phyloP scores from a whole-genome alignment of 2,113 vertebrate genomes.

The Copsychus sechellarum region DNA sequence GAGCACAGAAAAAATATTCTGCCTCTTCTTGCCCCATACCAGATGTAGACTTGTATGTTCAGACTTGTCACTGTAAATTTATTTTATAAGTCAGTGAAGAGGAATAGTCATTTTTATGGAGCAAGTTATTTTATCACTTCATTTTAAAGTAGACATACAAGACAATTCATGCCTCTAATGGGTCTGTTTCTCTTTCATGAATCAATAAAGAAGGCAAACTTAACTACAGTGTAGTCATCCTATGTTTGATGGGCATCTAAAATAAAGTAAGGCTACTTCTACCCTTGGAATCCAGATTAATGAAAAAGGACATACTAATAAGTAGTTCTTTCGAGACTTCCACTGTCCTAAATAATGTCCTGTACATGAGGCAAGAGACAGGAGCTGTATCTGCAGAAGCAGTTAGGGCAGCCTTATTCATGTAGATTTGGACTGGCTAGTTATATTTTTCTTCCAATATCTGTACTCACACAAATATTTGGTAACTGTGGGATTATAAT shows the following conservation, averaged over 20 bases:
- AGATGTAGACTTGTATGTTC: neutral
- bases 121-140: neutral
- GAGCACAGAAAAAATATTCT: neutral
- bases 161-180: slow-evolving; percentile 25
- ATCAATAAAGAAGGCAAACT: neutral
- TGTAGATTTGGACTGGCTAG: neutral
- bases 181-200: slow-evolving; percentile 1
- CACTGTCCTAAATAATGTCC: neutral
- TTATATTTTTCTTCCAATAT: neutral
- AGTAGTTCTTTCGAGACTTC: neutral
- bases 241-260: neutral
- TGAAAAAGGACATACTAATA: neutral
- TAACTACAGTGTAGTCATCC: neutral
- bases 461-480: neutral
- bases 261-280: neutral
- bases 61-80: neutral
- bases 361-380: neutral
- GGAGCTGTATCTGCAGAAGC: neutral
- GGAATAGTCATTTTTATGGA: slow-evolving; percentile 11
- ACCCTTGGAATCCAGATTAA: neutral
- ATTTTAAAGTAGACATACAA: neutral
- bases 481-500: neutral
- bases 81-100: slow-evolving; percentile 1
- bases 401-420: neutral
- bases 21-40: neutral